A percentile compares a stretch with the other conserved stretches of the same genome.
Conservation (phyloP, 2,113 vertebrate genomes). For the Oreochromis aureus region DNA sequence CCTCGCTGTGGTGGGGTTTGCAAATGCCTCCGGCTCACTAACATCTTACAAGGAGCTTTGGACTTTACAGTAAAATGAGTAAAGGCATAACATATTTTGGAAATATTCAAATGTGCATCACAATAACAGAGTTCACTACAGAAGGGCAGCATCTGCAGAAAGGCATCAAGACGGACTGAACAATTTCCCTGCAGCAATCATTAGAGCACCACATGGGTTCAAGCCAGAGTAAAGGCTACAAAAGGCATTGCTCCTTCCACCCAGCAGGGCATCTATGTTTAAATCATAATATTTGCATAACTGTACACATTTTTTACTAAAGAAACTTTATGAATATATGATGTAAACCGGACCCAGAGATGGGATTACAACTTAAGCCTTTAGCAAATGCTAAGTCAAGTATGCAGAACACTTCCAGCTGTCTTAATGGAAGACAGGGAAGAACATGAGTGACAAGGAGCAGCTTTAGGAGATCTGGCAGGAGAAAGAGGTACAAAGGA, state of each 20-base stretch:
- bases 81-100: neutral
- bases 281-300: neutral
- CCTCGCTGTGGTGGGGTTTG: neutral
- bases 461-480: neutral
- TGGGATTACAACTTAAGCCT: neutral
- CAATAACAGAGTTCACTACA: constrained; percentile 8
- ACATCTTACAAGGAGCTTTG: neutral
- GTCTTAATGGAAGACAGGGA: neutral
- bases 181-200: constrained; percentile 25
- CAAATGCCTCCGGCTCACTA: neutral
- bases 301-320: neutral
- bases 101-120: constrained; percentile 24
- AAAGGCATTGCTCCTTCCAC: neutral
- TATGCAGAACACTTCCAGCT: neutral
- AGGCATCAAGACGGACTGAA: neutral
- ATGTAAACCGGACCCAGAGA: neutral
- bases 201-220: neutral
- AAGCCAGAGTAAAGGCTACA: neutral
- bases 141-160: constrained; percentile 17
- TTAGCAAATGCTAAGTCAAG: neutral
- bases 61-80: constrained; percentile 1
- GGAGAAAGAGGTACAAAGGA: constrained; percentile 12
- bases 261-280: neutral
- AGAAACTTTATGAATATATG: neutral
- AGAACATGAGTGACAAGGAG: constrained; percentile 35